Evolutionary conservation across 2,888 invertebrate species (phyloP).

Genomic region (Lasioglossum figueresi): DNA sequence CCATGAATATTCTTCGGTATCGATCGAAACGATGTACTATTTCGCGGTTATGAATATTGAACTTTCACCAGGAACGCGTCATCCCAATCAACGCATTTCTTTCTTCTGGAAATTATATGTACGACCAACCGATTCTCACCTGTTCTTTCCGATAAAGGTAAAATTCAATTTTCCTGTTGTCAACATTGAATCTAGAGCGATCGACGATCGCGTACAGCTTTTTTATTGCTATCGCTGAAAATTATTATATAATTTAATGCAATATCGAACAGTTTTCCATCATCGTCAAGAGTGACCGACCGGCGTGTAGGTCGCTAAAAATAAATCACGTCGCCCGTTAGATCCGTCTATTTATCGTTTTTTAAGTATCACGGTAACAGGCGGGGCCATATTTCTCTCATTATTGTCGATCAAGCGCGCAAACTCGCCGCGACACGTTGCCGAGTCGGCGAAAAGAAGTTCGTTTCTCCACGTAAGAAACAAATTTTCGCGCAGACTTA

Average conservation of each 20-base stretch:
- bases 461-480: neutral
- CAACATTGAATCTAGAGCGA: neutral
- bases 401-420: neutral
- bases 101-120: neutral
- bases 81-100: neutral
- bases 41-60: neutral
- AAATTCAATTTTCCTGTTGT: neutral
- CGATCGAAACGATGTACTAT: neutral
- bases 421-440: neutral
- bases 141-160: neutral
- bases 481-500: constrained; percentile 23
- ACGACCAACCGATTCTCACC: neutral
- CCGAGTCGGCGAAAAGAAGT: neutral
- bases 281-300: neutral
- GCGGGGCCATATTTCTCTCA: neutral
- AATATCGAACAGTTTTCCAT: neutral
- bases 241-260: neutral
- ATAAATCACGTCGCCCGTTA: neutral
- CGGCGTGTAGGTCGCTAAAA: neutral
- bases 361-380: constrained; percentile 7
- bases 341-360: neutral
- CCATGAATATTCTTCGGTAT: neutral
- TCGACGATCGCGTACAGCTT: neutral
- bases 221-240: neutral
- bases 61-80: neutral